These are phyloP conservation scores for Holocentrus rufus DNA, from an alignment of 2,797 vertebrate genomes.

Conservation along the genomic window DNA sequence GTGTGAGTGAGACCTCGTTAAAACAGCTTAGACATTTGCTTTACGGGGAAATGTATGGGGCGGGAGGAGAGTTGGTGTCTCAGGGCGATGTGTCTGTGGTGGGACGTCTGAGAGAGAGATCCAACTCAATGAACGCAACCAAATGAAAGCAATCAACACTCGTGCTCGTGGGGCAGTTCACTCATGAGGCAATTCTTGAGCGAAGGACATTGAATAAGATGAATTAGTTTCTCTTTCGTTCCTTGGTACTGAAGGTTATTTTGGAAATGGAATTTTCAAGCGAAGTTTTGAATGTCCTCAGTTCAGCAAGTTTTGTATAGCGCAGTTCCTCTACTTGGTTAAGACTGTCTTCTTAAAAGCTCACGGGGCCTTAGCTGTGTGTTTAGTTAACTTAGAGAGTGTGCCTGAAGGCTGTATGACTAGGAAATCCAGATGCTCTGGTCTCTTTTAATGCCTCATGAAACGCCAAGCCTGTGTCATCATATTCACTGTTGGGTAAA, in stretches of 20 bases:
- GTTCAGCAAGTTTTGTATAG: conserved; percentile 24
- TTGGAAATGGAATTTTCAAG: conserved; percentile 12
- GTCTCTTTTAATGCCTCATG: conserved; percentile 58
- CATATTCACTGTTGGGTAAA: conserved; percentile 42
- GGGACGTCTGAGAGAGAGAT: conserved; percentile 30
- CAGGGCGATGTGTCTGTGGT: conserved; percentile 22
- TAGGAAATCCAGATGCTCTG: conserved; percentile 68
- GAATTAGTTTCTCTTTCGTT: background rate
- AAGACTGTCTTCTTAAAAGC: conserved; percentile 50
- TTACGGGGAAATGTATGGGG: conserved; percentile 23
- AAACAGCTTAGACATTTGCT: conserved; percentile 38
- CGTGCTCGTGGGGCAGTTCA: background rate
- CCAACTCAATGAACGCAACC: background rate
- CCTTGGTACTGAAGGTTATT: conserved; percentile 5
- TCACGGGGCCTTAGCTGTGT: conserved; percentile 47
- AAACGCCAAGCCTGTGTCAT: conserved; percentile 68
- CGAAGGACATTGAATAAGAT: background rate
- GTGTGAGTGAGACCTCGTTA: conserved; percentile 34
- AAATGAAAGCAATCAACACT: background rate
- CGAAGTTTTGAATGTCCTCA: conserved; percentile 17
- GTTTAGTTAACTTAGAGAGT: conserved; percentile 63
- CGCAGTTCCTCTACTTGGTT: conserved; percentile 19
- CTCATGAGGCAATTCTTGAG: background rate
- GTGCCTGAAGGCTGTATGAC: conserved; percentile 45
- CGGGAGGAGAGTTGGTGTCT: conserved; percentile 10